phyloP scores from a whole-genome alignment of 2,888 invertebrate species.

The Disparrhopalites patrizii region DNA sequence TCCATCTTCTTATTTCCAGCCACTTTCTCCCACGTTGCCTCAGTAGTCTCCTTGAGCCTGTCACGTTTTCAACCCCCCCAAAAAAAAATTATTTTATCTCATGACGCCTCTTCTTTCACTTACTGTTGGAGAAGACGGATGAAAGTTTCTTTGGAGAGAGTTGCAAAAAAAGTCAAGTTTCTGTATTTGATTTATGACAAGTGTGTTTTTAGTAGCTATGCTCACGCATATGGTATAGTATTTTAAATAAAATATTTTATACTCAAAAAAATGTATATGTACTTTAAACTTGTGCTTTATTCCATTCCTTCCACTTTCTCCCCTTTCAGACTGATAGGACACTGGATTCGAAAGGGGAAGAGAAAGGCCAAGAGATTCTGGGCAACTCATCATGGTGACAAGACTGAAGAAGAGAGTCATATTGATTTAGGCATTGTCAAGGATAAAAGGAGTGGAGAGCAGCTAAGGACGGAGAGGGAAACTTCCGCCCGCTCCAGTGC shows the following conservation, averaged over 20 bases:
- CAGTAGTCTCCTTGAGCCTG: too few species aligned
- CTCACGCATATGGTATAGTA: neutral
- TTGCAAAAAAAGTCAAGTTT: neutral
- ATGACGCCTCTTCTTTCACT: too few species aligned
- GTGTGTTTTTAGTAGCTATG: neutral
- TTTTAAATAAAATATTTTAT: too few species aligned
- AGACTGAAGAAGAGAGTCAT: slow-evolving; percentile 29
- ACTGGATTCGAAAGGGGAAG: slow-evolving; percentile 46
- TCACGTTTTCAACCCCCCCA: too few species aligned
- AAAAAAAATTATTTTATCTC: too few species aligned
- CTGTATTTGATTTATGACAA: slow-evolving; percentile 1
- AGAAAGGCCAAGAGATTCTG: slow-evolving; percentile 38
- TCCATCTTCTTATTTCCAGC: too few species aligned
- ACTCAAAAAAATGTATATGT: neutral
- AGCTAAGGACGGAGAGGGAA: slow-evolving; percentile 35
- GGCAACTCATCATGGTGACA: slow-evolving; percentile 10
- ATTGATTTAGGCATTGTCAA: slow-evolving; percentile 43
- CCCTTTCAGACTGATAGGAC: slow-evolving; percentile 42
- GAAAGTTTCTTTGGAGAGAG: neutral
- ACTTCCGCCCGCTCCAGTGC: slow-evolving; percentile 41
- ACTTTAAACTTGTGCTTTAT: neutral
- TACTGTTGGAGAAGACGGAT: too few species aligned
- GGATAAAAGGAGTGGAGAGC: slow-evolving; percentile 30
- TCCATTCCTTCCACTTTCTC: neutral
- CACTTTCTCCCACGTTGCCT: too few species aligned